A percentile compares a stretch with the other conserved stretches of the same genome.
phyloP scores from a whole-genome alignment of 2,888 invertebrate genomes.

The Torymus auratus region DNA sequence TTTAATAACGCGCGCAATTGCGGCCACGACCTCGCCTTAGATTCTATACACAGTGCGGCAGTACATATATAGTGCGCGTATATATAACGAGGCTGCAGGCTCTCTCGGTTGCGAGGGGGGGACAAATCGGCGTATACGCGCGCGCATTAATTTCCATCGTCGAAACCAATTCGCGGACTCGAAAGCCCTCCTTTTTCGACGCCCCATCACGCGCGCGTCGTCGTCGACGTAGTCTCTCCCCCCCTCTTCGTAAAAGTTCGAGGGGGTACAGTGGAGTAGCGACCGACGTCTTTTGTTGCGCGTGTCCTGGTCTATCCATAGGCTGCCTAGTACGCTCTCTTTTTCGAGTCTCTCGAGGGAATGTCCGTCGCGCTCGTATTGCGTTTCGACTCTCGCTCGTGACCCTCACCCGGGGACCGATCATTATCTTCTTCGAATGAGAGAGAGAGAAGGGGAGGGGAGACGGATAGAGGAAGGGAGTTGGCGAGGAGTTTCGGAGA shows the following conservation, averaged over 20 bases:
- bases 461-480: not conserved
- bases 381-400: constrained; percentile 66
- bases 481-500: not conserved
- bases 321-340: too few relatives aligned
- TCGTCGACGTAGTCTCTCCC: not conserved
- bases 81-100: too few relatives aligned
- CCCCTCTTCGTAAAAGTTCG: constrained; percentile 16
- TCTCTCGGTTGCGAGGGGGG: not conserved
- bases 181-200: constrained; percentile 38
- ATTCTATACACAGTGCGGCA: too few relatives aligned
- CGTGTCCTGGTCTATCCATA: not conserved
- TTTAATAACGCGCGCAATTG: constrained; percentile 48
- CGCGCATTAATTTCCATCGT: constrained; percentile 57
- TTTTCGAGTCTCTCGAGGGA: constrained; percentile 67
- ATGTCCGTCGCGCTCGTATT: constrained; percentile 66
- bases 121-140: too few relatives aligned
- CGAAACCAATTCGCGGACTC: constrained; percentile 55
- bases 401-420: constrained; percentile 63
- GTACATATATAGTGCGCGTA: too few relatives aligned
- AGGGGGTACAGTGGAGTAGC: not conserved
- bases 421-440: constrained; percentile 72
- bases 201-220: not conserved
- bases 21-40: too few relatives aligned
- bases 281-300: constrained; percentile 40
- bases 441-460: not conserved